Base-by-base conservation (phyloP, 2,888 invertebrate species). In the Pyrocoelia pectoralis region DNA sequence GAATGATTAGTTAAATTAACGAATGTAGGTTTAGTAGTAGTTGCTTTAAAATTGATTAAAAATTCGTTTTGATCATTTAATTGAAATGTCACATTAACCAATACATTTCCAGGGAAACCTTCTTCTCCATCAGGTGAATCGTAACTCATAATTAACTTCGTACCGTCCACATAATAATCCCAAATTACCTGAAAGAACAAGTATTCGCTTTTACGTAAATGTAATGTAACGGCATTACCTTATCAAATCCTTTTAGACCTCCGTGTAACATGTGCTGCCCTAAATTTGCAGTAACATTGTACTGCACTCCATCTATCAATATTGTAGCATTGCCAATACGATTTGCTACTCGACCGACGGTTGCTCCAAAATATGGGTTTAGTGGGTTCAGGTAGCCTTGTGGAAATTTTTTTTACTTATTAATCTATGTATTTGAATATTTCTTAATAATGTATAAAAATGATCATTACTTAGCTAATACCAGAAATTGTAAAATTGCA, bases 351-450 rank as follows among this genome's bases (percentile, higher is more conserved):
- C 97, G 86, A 0, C 97, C 97, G 60, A 97, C 85, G 0, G 94
- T 90, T 0, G 92, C 90, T 3, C 97, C 97, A 75, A 97, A 93
- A 77, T 95, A 96, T 0, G 91, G 91, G 75, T 93, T 92, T n/a
- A 82, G 76, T 0, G 82, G 77, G 68, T 85, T 84, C 41, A 86
- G 82, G 75, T 93, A 93, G 52, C 90, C 93, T 91, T 74, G n/a
- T n/a, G n/a, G n/a, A n/a, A n/a, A n/a, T n/a, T n/a, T n/a, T n/a
- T n/a, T n/a, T n/a, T n/a, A n/a, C n/a, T n/a, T n/a, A n/a, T n/a
- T n/a, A n/a, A n/a, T n/a, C n/a, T n/a, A n/a, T n/a, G n/a, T n/a
- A n/a, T n/a, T n/a, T n/a, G n/a, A n/a, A n/a, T n/a, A n/a, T n/a
- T n/a, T n/a, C n/a, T n/a, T n/a, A n/a, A n/a, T n/a, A n/a, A n/a